Evolutionary conservation across 2,113 vertebrate species (phyloP), one percentile per base, ranked within the genome.

Genomic region (Leptocoma aspasia): DNA sequence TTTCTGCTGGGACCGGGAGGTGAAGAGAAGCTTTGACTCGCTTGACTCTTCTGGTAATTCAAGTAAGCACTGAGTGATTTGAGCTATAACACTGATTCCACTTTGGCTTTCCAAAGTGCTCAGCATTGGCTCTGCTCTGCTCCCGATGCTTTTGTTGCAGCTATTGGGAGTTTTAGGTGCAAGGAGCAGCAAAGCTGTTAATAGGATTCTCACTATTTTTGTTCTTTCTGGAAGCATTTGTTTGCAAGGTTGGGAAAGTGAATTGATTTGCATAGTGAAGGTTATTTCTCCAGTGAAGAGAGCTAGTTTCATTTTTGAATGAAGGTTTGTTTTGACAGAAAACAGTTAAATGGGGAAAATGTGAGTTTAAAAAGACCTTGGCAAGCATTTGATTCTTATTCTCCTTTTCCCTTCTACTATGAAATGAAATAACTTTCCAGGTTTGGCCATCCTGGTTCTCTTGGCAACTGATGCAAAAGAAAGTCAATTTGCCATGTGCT

Each of bases 281-380:
- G 69, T 90, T 94, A 89, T 92, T 93, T 93, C 76, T 92, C 19
- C 50, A 28, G 79, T 54, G 50, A 76, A 65, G 65, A 79, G 78
- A 92, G 69, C 9, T 84, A 24, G 70, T 56, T 89, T 82, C 56
- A 37, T 8, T 69, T 90, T 84, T 93, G 81, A 95, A 92, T 5
- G 23, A 75, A 76, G 69, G 45, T 52, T 96, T 94, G 92, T 93
- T 95, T 92, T 95, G 85, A 82, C 82, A 90, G 81, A 92, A 94
- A 89, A 59, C 49, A 54, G 76, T 88, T 89, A 26, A 13, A 59
- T 70, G 75, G 78, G 45, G 77, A 92, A 95, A 94, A 95, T 64
- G 44, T 49, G 92, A 81, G 64, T 92, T 92, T 78, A 18, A 81
- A 94, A 92, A 91, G 61, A 94, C 92, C 66, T 88, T 77, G 71